phyloP scores from a whole-genome alignment of 1,140 invertebrate species.

The Aphis craccivora region DNA sequence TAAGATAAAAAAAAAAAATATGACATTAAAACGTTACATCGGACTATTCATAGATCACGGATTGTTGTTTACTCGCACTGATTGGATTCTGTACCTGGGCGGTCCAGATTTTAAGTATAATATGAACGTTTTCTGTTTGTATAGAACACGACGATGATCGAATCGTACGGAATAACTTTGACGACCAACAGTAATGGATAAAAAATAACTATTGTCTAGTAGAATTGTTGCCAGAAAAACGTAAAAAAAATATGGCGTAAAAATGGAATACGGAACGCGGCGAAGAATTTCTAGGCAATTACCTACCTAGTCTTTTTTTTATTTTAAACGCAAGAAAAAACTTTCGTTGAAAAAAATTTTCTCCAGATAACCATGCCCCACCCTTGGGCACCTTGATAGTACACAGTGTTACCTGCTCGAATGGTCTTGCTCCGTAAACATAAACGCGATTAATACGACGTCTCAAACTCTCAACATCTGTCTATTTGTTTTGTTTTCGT shows the following conservation, averaged over 20 bases:
- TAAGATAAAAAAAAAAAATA: constrained; percentile 39
- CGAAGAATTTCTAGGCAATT: constrained; percentile 42
- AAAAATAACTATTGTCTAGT: not conserved
- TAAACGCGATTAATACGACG: not conserved
- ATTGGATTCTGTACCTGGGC: constrained; percentile 56
- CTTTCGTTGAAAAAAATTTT: constrained; percentile 58
- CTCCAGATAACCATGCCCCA: constrained; percentile 58
- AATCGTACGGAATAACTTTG: not conserved
- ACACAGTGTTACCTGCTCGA: constrained; percentile 52
- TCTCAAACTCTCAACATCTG: not conserved
- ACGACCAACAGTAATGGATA: not conserved
- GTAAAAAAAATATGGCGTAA: constrained; percentile 19
- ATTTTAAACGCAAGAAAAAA: constrained; percentile 50
- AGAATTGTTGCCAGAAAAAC: not conserved
- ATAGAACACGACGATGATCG: not conserved
- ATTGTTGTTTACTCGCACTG: constrained; percentile 54
- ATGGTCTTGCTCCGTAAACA: constrained; percentile 12
- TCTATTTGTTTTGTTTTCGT: not conserved
- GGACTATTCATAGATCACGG: constrained; percentile 8
- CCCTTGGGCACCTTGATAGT: constrained; percentile 55
- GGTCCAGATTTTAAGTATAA: constrained; percentile 31
- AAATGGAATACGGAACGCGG: not conserved
- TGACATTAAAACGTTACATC: constrained; percentile 42
- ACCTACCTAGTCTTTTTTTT: constrained; percentile 14
- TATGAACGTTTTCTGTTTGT: not conserved